Base-by-base conservation (phyloP, 2,888 invertebrate genomes). In the Drosophila pseudotakahashii region DNA sequence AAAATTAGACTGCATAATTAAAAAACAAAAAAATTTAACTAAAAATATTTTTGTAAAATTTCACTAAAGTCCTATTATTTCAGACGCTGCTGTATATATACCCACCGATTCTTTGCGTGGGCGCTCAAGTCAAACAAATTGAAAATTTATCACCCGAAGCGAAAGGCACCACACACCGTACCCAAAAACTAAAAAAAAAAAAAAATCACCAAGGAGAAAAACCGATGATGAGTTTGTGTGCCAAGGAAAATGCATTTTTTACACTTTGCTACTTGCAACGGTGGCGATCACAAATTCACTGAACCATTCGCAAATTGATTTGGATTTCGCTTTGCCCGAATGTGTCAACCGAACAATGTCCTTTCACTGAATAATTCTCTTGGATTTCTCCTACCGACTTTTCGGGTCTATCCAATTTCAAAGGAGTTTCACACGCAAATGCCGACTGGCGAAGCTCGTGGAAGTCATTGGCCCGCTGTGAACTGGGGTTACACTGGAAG, bases 341-440 rank as follows among this genome's bases (percentile, higher is more conserved):
- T 62, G 66, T 66, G 66, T 66, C 66, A 66, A 54, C 30, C 47
- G 68, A 47, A 66, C 67, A 66, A 66, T 53, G 44, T 30, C 36
- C 36, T 16, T 19, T 30, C 13, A 26, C 13, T 34, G 34, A 14
- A 5, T 57, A 11, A 14, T 26, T 57, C 37, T 30, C 19, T 45
- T 45, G 44, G 10, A 14, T 63, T 37, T 6, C 34, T 11, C 53
- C 30, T 30, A 2, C 2, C 11, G 23, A 32, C 37, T 10, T 3
- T n/a, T 34, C 32, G 16, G 26, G 11, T 64, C 78, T 79, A 88
- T 83, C 78, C 70, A 75, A 85, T 88, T 88, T 88, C 89, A 89
- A 88, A 88, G 83, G 66, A 59, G 76, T 75, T 88, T 89, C 89
- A 81, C 89, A 88, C 89, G 89, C 83, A 87, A 87, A 83, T 59